Base-by-base conservation (phyloP, 1,140 invertebrate species). In the Dinoponera quadriceps region DNA sequence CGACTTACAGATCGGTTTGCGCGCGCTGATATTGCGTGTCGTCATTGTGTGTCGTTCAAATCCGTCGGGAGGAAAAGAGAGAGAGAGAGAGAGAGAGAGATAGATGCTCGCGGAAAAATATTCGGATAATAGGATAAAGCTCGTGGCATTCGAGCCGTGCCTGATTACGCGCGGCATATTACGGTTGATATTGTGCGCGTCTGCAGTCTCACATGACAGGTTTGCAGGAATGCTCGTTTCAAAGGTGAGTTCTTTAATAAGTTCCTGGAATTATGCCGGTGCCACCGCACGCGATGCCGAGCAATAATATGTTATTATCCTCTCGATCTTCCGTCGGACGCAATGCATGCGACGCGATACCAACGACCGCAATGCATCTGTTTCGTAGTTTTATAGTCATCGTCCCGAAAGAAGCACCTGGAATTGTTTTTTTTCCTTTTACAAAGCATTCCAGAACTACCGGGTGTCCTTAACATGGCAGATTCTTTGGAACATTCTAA, bases 21-120 rank as follows among this genome's bases (percentile, higher is more conserved):
- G 20, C 16, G 74, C 14, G 33, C 66, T 22, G 33, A 71, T 80
- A 80, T 80, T 80, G 33, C 18, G 14, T 22, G n/a, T n/a, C n/a
- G n/a, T n/a, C n/a, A n/a, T n/a, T n/a, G n/a, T n/a, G 20, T 18
- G 7, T 69, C 11, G 71, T 59, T 80, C 51, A 69, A 7, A 80
- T 54, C 5, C 44, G 3, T 20, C 7, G 55, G 0, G 55, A 63
- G 25, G 11, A 9, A 44, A 9, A 44, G 38, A 33, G 33, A 33
- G 33, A 57, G 20, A 57, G 20, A 57, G 20, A 57, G 54, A 57
- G 16, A 18, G 54, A 57, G 54, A 33, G 33, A 33, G 38, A n/a
- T n/a, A n/a, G n/a, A n/a, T n/a, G 29, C 33, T 66, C 54, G n/a
- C 33, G 13, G 18, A 27, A 27, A 71, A 69, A 48, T 69, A 69